Conservation (phyloP, 2,888 invertebrate species). For the Ephialtes manifestator region DNA sequence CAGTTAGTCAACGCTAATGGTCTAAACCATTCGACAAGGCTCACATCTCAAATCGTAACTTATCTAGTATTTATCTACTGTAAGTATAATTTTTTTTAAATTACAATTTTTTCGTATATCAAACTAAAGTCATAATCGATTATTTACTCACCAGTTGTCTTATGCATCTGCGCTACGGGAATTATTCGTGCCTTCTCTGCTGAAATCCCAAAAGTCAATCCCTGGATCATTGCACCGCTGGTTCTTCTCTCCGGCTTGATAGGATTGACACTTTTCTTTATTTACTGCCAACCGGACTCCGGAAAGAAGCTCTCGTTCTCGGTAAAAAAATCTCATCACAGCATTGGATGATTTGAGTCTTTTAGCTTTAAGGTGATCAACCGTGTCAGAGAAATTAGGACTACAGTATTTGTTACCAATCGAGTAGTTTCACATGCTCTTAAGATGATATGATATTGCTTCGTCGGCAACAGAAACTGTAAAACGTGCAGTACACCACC, state of each 20-base stretch:
- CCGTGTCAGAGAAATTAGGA: no score
- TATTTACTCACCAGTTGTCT: conserved; percentile 59
- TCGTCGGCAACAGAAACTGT: no score
- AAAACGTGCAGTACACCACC: no score
- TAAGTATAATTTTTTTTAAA: conserved; percentile 75
- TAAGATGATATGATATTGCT: no score
- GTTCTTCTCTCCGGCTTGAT: conserved; percentile 71
- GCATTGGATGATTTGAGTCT: background rate
- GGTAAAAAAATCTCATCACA: conserved; percentile 76
- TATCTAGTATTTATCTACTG: conserved; percentile 85
- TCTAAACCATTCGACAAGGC: conserved; percentile 85
- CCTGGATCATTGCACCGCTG: conserved; percentile 67
- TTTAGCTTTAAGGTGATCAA: background rate
- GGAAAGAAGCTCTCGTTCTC: conserved; percentile 82
- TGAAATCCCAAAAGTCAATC: conserved; percentile 72
- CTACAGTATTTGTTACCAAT: no score
- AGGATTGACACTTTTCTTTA: conserved; percentile 74
- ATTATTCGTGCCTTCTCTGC: conserved; percentile 69
- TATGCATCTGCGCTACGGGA: conserved; percentile 72
- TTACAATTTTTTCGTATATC: background rate
- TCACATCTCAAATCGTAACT: conserved; percentile 86
- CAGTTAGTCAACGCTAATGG: conserved; percentile 85
- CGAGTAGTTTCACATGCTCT: no score
- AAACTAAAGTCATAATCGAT: conserved; percentile 3
- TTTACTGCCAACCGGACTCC: conserved; percentile 83